These are phyloP conservation scores for Apomyelois bistriatella DNA, from an alignment of 2,888 invertebrate genomes.

Conservation along the genomic window DNA sequence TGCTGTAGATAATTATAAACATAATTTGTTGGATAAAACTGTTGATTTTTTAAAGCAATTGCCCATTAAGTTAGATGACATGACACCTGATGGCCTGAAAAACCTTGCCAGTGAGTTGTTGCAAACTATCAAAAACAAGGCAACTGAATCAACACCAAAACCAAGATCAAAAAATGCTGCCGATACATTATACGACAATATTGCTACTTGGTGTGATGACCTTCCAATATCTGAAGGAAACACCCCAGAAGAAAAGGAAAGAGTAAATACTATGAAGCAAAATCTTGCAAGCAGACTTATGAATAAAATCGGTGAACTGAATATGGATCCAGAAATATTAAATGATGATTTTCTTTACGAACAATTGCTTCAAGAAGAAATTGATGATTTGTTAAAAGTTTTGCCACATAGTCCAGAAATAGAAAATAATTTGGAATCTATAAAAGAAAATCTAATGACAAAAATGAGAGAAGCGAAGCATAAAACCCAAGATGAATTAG, in stretches of 20 bases:
- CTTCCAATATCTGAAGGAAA: conserved; percentile 29
- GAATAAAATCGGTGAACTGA: conserved; percentile 42
- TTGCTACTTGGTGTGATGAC: conserved; percentile 36
- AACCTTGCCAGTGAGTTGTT: conserved; percentile 10
- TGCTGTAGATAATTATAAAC: neutral
- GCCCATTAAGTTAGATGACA: neutral
- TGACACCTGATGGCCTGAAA: neutral
- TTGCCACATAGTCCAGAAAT: conserved; percentile 25
- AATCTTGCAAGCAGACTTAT: conserved; percentile 33
- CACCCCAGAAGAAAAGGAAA: conserved; percentile 26
- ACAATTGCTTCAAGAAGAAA: conserved; percentile 40
- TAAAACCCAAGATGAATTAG: conserved; percentile 32
- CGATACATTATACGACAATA: conserved; percentile 32
- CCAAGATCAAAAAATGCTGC: conserved; percentile 24
- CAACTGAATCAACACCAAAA: conserved; percentile 12
- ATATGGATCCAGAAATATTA: conserved; percentile 44
- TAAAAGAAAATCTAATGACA: conserved; percentile 34
- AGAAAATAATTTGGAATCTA: conserved; percentile 21
- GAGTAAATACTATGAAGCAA: conserved; percentile 32
- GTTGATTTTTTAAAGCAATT: neutral
- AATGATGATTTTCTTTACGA: conserved; percentile 43
- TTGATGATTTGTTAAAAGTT: conserved; percentile 32
- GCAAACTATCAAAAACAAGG: conserved; percentile 1
- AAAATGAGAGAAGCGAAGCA: conserved; percentile 33
- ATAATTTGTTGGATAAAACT: neutral